Evolutionary conservation across 2,888 invertebrate species (phyloP).

Genomic region (Polymixis lichenea): DNA sequence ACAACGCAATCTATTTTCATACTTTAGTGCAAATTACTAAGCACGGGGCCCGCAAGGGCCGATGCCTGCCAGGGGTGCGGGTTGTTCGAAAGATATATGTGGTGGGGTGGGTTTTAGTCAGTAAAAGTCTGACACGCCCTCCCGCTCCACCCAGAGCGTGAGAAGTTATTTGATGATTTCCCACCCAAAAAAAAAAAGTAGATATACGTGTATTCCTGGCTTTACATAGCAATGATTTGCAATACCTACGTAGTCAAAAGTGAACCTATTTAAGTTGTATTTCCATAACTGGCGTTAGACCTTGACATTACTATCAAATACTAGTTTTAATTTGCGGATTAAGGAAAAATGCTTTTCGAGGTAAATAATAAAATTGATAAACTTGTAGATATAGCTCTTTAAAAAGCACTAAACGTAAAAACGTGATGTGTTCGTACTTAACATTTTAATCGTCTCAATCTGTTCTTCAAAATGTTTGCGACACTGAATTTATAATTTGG

Average conservation of each 20-base stretch:
- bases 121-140: too few species aligned
- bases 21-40: background rate
- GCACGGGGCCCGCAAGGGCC: too few species aligned
- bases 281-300: conserved; percentile 34
- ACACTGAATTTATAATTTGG: conserved; percentile 20
- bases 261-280: conserved; percentile 14
- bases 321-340: conserved; percentile 35
- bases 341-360: conserved; percentile 36
- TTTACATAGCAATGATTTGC: conserved; percentile 1
- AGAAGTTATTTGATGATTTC: too few species aligned
- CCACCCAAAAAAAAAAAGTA: too few species aligned
- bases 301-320: conserved; percentile 57
- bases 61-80: too few species aligned
- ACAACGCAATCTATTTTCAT: background rate
- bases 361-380: conserved; percentile 46
- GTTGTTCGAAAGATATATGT: too few species aligned
- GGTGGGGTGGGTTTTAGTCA: too few species aligned
- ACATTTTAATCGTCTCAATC: conserved; percentile 48
- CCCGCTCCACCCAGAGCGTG: too few species aligned
- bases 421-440: conserved; percentile 56
- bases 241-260: conserved; percentile 3
- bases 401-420: conserved; percentile 49
- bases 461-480: conserved; percentile 26
- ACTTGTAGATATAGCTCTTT: conserved; percentile 54
- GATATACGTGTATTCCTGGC: background rate